Evolutionary conservation across 2,888 invertebrate genomes (phyloP).

Genomic region (Drosophila neoperkinsi): DNA sequence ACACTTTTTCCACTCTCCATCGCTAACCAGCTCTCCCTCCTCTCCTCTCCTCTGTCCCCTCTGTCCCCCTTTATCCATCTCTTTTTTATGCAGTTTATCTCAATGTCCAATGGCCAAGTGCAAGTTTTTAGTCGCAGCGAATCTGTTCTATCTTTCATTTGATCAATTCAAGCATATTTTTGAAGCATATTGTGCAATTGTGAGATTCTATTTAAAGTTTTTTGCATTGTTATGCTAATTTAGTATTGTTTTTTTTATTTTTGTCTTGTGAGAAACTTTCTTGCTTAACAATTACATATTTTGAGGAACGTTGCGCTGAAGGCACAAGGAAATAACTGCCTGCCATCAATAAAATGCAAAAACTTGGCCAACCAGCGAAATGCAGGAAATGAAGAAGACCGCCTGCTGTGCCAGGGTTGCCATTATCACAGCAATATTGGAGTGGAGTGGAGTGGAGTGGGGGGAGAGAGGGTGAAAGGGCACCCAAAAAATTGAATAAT

Average conservation of each 20-base stretch:
- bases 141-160: constrained; percentile 8
- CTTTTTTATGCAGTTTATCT: constrained; percentile 18
- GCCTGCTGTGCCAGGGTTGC: constrained; percentile 46
- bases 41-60: background rate
- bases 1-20: constrained; percentile 46
- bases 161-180: constrained; percentile 11
- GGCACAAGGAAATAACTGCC: constrained; percentile 23
- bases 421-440: constrained; percentile 34
- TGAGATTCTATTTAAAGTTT: constrained; percentile 9
- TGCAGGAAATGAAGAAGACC: constrained; percentile 36
- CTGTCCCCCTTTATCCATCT: background rate
- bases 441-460: background rate
- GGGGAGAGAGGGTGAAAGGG: background rate
- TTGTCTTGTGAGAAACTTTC: constrained; percentile 23
- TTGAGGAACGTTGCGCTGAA: constrained; percentile 11
- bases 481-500: constrained; percentile 73
- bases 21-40: background rate
- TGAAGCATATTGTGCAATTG: constrained; percentile 4
- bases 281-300: constrained; percentile 46
- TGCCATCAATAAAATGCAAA: constrained; percentile 63
- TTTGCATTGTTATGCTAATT: constrained; percentile 45
- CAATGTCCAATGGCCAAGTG: constrained; percentile 9
- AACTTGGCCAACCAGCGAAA: constrained; percentile 53
- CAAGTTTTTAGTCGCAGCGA: constrained; percentile 4
- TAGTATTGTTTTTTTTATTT: constrained; percentile 1